Evolutionary conservation across 2,888 invertebrate genomes (phyloP).

Genomic region (Anodontia alba): DNA sequence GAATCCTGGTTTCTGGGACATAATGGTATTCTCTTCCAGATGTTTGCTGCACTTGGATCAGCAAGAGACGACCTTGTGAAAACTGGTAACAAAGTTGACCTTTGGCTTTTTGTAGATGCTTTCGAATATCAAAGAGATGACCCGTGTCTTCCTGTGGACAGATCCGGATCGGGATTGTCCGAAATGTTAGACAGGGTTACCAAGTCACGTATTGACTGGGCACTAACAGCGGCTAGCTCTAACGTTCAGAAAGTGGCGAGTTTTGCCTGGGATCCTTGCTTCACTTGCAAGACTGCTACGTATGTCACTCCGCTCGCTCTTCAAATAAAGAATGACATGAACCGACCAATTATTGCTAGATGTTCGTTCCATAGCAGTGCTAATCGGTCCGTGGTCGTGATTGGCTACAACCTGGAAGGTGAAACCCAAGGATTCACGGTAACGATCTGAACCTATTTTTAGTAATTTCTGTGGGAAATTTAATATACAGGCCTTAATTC

Average conservation of each 20-base stretch:
- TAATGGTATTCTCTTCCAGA: too few relatives aligned
- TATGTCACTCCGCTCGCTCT: constrained; percentile 52
- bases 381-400: constrained; percentile 76
- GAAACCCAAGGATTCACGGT: constrained; percentile 72
- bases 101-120: constrained; percentile 78
- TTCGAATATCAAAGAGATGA: constrained; percentile 72
- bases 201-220: constrained; percentile 72
- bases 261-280: constrained; percentile 78
- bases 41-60: constrained; percentile 52
- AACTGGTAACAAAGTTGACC: constrained; percentile 50
- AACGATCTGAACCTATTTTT: constrained; percentile 25
- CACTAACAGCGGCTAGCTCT: constrained; percentile 68
- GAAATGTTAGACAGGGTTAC: constrained; percentile 62
- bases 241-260: constrained; percentile 70
- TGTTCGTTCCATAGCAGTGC: constrained; percentile 73
- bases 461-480: not conserved
- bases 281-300: constrained; percentile 68
- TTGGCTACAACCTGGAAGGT: constrained; percentile 74
- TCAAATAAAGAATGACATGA: constrained; percentile 63
- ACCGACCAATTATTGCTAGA: constrained; percentile 72
- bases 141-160: constrained; percentile 73
- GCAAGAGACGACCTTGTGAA: constrained; percentile 38
- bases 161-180: constrained; percentile 63
- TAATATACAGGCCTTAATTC: not conserved
- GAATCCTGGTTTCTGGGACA: too few relatives aligned